A percentile compares a stretch with the other conserved stretches of the same genome.
These are phyloP conservation scores for Rhynchopsitta pachyrhyncha DNA, from an alignment of 2,113 vertebrate genomes.

Conservation along the genomic window DNA sequence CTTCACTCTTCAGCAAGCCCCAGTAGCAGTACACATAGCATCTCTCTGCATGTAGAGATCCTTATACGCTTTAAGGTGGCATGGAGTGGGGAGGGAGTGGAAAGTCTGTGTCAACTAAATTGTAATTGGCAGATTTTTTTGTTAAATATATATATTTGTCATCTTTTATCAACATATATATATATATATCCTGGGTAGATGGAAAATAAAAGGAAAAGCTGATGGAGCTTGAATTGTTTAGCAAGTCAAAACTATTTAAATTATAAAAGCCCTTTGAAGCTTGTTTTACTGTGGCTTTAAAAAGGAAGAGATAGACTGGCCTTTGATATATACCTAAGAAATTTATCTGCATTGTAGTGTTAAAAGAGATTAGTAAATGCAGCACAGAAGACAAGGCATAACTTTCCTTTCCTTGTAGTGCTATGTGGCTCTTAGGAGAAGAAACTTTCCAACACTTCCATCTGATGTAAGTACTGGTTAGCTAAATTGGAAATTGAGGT, in stretches of 20 bases:
- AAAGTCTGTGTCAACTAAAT: background rate
- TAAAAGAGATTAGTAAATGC: background rate
- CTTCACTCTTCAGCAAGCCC: background rate
- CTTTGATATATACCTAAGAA: background rate
- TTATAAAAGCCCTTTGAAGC: background rate
- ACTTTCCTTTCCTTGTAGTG: background rate
- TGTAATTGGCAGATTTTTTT: background rate
- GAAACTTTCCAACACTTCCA: background rate
- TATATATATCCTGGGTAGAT: background rate
- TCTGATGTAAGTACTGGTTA: background rate
- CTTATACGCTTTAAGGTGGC: background rate
- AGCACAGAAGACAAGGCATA: background rate
- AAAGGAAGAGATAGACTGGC: background rate
- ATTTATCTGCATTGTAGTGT: background rate
- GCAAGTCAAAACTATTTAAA: background rate
- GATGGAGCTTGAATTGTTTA: background rate
- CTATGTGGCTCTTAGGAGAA: background rate
- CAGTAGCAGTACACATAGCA: fast-evolving
- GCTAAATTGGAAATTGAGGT: background rate
- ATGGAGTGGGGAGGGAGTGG: background rate
- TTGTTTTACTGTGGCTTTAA: background rate
- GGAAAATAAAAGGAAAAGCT: background rate
- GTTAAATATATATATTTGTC: background rate
- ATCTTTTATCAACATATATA: background rate
- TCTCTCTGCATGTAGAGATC: background rate